Evolutionary conservation across 1,140 invertebrate species (phyloP).

Genomic region (Drosophila willistoni): DNA sequence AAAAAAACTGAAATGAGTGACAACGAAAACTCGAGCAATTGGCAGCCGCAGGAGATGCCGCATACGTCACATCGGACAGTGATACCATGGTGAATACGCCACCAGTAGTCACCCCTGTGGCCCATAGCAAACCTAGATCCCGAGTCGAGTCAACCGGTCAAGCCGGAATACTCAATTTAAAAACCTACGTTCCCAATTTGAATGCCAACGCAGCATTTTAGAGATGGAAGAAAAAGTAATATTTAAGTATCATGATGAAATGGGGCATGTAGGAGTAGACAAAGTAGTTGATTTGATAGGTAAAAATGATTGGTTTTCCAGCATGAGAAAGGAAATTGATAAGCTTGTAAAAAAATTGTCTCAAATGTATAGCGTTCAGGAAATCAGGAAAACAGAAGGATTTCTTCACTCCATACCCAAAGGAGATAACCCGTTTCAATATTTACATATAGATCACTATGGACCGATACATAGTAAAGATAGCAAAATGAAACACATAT

Average conservation of each 20-base stretch:
- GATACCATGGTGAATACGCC: too few relatives aligned
- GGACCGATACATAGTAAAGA: background rate
- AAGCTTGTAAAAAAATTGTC: background rate
- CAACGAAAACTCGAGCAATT: too few relatives aligned
- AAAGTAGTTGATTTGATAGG: too few relatives aligned
- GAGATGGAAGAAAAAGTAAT: background rate
- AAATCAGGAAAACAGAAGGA: background rate
- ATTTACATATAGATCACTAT: slow-evolving; percentile 6
- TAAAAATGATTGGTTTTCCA: background rate
- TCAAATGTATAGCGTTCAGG: slow-evolving; percentile 2
- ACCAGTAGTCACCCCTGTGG: too few relatives aligned
- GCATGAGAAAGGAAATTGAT: background rate
- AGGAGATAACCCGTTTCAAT: background rate
- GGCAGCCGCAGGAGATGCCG: too few relatives aligned
- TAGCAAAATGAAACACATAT: background rate
- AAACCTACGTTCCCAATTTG: too few relatives aligned
- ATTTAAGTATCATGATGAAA: background rate
- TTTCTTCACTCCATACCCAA: background rate
- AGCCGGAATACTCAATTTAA: too few relatives aligned
- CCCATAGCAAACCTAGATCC: too few relatives aligned
- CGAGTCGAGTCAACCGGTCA: too few relatives aligned
- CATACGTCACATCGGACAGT: too few relatives aligned
- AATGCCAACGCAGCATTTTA: background rate
- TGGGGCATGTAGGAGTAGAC: too few relatives aligned
- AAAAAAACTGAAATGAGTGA: too few relatives aligned